phyloP scores from a whole-genome alignment of 2,797 vertebrate species.

The Meda fulgida region DNA sequence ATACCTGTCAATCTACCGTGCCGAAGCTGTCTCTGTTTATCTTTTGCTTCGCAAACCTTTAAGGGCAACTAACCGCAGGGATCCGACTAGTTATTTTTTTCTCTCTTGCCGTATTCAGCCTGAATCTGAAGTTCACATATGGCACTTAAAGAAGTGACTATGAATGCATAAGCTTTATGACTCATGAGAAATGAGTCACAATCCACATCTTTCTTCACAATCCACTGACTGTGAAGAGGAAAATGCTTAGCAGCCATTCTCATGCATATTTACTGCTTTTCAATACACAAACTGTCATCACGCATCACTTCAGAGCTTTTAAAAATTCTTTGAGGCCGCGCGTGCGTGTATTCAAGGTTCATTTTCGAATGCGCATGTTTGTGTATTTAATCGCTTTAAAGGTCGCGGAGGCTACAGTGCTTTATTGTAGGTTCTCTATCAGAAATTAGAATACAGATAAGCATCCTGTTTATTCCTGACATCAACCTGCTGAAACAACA shows the following conservation, averaged over 20 bases:
- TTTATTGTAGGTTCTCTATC: constrained; percentile 34
- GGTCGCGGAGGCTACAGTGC: constrained; percentile 30
- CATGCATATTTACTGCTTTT: constrained; percentile 80
- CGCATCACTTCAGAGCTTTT: constrained; percentile 68
- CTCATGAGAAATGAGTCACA: constrained; percentile 80
- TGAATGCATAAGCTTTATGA: constrained; percentile 79
- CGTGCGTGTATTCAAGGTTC: constrained; percentile 44
- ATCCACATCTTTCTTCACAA: constrained; percentile 71
- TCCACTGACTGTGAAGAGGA: constrained; percentile 77
- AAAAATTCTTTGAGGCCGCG: background rate
- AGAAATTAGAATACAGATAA: constrained; percentile 47
- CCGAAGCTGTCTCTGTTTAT: constrained; percentile 33
- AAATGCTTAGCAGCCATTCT: constrained; percentile 76
- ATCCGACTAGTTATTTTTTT: background rate
- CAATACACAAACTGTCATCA: constrained; percentile 72
- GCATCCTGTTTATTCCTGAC: constrained; percentile 45
- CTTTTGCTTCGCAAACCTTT: constrained; percentile 18
- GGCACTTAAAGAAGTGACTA: constrained; percentile 66
- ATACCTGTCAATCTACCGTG: constrained; percentile 37
- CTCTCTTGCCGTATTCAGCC: constrained; percentile 26
- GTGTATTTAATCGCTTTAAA: constrained; percentile 56
- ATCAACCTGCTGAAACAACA: constrained; percentile 34
- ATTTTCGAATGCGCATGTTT: constrained; percentile 67
- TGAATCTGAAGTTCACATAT: constrained; percentile 52
- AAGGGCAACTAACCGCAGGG: constrained; percentile 40